A percentile compares a stretch with the other conserved stretches of the same genome.
These are phyloP conservation scores for Pseudomyrmex dendroicus DNA, from an alignment of 1,140 invertebrate genomes.

Conservation along the genomic window DNA sequence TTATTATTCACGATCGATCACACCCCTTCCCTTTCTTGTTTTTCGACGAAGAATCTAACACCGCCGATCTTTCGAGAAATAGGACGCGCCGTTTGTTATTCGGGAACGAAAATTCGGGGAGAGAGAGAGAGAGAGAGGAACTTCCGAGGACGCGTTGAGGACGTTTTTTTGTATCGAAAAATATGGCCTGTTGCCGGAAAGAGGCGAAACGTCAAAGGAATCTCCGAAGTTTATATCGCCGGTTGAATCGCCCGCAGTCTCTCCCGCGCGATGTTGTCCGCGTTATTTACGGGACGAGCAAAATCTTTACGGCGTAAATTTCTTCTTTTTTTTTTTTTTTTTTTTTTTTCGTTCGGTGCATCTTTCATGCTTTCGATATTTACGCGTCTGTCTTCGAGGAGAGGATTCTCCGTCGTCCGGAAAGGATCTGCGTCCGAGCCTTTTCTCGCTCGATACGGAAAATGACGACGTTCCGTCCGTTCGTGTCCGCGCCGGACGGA, in stretches of 20 bases:
- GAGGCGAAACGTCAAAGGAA: slow-evolving; percentile 28
- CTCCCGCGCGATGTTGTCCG: background rate
- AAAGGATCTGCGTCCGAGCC: slow-evolving; percentile 1
- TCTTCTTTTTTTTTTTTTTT: background rate
- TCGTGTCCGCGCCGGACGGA: background rate
- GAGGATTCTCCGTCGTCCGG: slow-evolving; percentile 22
- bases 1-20: background rate
- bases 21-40: background rate
- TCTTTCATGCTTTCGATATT: slow-evolving; percentile 48
- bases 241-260: slow-evolving; percentile 30
- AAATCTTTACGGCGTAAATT: slow-evolving; percentile 47
- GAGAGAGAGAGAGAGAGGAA: background rate
- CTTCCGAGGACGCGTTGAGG: background rate
- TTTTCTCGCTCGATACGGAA: slow-evolving; percentile 14
- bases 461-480: background rate
- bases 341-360: slow-evolving; percentile 34
- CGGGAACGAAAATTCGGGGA: background rate
- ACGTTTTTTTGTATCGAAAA: slow-evolving; percentile 9
- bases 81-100: background rate
- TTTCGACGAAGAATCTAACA: background rate
- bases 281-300: slow-evolving; percentile 53
- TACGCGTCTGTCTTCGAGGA: slow-evolving; percentile 20
- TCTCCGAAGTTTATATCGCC: slow-evolving; percentile 35
- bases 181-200: slow-evolving; percentile 40
- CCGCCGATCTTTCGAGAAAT: background rate